phyloP scores from a whole-genome alignment of 2,797 vertebrate genomes.

The Enteromius anoplus region DNA sequence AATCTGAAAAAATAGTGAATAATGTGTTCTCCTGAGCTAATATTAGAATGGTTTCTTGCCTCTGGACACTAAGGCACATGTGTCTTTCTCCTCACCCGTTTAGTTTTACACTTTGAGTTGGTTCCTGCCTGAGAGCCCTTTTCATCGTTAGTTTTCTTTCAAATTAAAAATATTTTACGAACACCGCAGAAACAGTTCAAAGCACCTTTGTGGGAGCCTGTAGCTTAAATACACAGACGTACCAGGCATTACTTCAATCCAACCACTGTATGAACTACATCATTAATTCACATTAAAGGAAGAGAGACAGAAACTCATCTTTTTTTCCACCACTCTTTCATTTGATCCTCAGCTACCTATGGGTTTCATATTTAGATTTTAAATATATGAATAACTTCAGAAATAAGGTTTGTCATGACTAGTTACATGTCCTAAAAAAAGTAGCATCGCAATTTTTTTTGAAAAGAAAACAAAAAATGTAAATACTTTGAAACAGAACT shows the following conservation, averaged over 20 bases:
- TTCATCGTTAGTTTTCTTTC: conserved; percentile 47
- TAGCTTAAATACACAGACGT: conserved; percentile 38
- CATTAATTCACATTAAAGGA: conserved; percentile 34
- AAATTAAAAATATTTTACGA: conserved; percentile 50
- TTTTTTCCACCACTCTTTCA: conserved; percentile 13
- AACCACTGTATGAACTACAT: conserved; percentile 17
- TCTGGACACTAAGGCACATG: neutral
- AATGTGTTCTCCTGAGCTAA: conserved; percentile 1
- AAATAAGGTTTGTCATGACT: neutral
- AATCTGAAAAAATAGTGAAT: neutral
- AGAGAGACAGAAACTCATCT: conserved; percentile 12
- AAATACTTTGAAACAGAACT: neutral
- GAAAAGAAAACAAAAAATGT: neutral
- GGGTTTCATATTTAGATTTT: conserved; percentile 16
- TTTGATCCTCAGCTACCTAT: conserved; percentile 23
- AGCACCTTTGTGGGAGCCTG: conserved; percentile 40
- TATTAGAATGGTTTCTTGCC: conserved; percentile 1
- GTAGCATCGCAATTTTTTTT: neutral
- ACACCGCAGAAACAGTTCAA: conserved; percentile 54
- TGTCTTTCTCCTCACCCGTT: conserved; percentile 18
- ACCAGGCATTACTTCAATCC: conserved; percentile 57
- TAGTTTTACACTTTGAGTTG: conserved; percentile 21
- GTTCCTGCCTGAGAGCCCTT: conserved; percentile 34
- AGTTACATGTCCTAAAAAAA: neutral
- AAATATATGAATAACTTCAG: neutral